A percentile compares a stretch with the other conserved stretches of the same genome.
Evolutionary conservation across 2,797 vertebrate genomes (phyloP).

Genomic region (Eulemur mongoz): DNA sequence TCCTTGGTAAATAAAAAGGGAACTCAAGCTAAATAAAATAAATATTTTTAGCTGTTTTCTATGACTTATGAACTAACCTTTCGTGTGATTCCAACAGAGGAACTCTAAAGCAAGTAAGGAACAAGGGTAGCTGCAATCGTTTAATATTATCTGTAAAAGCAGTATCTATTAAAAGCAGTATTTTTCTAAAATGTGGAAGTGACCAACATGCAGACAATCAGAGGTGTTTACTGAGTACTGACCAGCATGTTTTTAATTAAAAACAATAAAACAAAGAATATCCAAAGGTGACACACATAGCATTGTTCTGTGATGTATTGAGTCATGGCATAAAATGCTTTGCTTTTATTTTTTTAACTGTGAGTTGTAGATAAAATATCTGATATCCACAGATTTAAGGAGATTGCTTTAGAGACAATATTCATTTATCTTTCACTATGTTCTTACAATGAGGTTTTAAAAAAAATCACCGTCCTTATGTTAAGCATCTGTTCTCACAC

Average conservation of each 20-base stretch:
- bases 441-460: background rate
- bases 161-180: background rate
- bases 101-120: background rate
- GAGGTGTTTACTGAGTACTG: background rate
- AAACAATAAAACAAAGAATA: background rate
- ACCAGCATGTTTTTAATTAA: background rate
- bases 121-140: background rate
- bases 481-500: background rate
- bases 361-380: background rate
- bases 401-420: background rate
- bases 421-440: background rate
- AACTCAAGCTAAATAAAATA: background rate
- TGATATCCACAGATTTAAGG: background rate
- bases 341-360: background rate
- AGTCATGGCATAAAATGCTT: background rate
- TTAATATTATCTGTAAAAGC: background rate
- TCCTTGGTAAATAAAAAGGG: background rate
- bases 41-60: background rate
- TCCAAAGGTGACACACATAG: background rate
- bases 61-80: background rate
- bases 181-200: background rate
- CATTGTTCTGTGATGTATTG: background rate
- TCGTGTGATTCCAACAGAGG: background rate
- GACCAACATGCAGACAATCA: fast-evolving
- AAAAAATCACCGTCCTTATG: background rate